A percentile compares a stretch with the other conserved stretches of the same genome.
phyloP scores from a whole-genome alignment of 1,140 invertebrate species.

The Meloidogyne floridensis region DNA sequence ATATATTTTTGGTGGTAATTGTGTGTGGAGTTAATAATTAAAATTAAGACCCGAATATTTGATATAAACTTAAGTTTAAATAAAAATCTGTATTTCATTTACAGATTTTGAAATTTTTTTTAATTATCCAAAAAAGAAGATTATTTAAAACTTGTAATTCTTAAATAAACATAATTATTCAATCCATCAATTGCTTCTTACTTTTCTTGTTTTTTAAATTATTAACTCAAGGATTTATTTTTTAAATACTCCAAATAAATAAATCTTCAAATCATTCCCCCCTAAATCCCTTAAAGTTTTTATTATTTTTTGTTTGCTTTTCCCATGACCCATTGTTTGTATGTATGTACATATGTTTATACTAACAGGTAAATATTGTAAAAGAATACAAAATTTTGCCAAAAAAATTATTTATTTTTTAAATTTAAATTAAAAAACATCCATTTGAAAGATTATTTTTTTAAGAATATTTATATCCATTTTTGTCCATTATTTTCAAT shows the following conservation, averaged over 20 bases:
- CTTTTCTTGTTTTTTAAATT: background rate
- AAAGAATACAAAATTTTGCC: background rate
- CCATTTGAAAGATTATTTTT: no score
- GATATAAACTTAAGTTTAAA: no score
- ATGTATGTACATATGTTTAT: background rate
- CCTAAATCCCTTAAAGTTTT: background rate
- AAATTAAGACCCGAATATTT: no score
- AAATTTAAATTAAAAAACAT: background rate
- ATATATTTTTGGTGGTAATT: no score
- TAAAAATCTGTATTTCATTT: no score
- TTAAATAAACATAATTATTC: no score
- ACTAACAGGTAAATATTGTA: background rate
- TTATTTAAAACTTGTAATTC: no score
- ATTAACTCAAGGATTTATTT: background rate
- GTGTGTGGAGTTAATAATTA: no score
- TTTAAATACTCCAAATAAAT: background rate
- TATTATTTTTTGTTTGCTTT: constrained; percentile 21
- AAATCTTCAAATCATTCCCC: constrained; percentile 12
- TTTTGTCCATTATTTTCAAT: background rate
- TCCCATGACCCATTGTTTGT: constrained; percentile 24
- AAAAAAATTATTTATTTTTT: constrained; percentile 21
- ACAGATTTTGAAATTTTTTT: no score
- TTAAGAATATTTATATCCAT: no score
- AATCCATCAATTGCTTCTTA: no score
- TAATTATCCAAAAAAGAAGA: no score